Base-by-base conservation (phyloP, 2,888 invertebrate species). In the Archaeoteleia sp. region DNA sequence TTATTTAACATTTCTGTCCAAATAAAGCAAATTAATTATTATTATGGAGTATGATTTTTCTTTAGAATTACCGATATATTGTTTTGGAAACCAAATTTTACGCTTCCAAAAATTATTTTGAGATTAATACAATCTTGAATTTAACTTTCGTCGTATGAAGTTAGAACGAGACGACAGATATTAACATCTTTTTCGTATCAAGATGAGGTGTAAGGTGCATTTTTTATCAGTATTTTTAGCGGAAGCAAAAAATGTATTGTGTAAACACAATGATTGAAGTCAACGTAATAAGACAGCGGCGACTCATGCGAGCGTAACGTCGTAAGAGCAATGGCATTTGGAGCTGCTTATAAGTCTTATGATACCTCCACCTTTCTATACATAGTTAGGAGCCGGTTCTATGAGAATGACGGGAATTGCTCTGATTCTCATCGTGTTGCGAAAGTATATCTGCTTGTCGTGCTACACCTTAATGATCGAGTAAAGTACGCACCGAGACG, bases 371-470 rank as follows among this genome's bases (percentile, higher is more conserved):
- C 58, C 29, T 54, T 53, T 66, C 46, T 17, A 15, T 14, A 29
- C 49, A 54, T 53, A 55, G 32, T 37, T 30, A 12, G 45, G 12
- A 65, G 51, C 51, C 49, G 43, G 57, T 49, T 55, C 14, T 37
- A 30, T 12, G 23, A 57, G 57, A 53, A 66, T 58, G 65, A 66
- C 65, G 65, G 45, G 60, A 67, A 67, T 67, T 67, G 66, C 66
- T 61, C 61, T 53, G 61, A 61, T 67, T 67, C 67, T 61, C 67
- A 61, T 57, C 34, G 51, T 25, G 30, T 67, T 67, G 55, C 61
- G 57, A 67, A 67, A 67, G 57, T 42, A 51, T 27, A 57, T 45
- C 46, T 14, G 9, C 9, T 13, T 42, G 5, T 23, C 35, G 42
- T 30, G 53, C 57, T 35, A 42, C 39, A 39, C 49, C 30, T 32